Percentiles rank a stretch among this genome's conserved stretches.
These are phyloP conservation scores for Sprattus sprattus DNA, from an alignment of 2,113 vertebrate species.

Conservation along the genomic window DNA sequence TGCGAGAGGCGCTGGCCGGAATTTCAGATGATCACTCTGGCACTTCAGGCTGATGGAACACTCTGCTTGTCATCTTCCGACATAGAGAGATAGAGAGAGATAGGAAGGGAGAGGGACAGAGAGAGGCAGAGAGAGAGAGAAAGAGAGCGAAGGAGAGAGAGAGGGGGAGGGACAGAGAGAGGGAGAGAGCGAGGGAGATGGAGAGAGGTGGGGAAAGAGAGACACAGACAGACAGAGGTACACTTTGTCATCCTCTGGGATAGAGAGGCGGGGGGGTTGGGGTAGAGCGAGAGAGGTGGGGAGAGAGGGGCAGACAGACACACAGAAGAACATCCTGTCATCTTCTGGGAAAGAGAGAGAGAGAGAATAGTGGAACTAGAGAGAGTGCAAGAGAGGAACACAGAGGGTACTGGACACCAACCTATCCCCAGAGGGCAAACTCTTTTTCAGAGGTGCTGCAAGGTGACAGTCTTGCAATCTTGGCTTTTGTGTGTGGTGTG, in stretches of 20 bases:
- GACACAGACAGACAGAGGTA: too few relatives aligned
- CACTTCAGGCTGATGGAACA: conserved; percentile 34
- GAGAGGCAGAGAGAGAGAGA: not conserved
- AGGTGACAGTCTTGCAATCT: too few relatives aligned
- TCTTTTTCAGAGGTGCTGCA: too few relatives aligned
- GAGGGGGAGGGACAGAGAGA: not conserved
- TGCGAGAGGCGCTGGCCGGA: conserved; percentile 40
- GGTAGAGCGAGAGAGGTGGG: not conserved
- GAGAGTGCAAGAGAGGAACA: conserved; percentile 5
- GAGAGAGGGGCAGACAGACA: not conserved
- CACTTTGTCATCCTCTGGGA: conserved; percentile 24
- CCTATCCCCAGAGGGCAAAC: not conserved
- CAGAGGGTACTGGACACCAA: not conserved
- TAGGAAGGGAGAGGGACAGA: conserved; percentile 17
- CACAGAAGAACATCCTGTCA: conserved; percentile 8
- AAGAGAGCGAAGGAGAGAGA: conserved; percentile 9
- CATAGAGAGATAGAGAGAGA: not conserved
- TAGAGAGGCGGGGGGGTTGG: conserved; percentile 11
- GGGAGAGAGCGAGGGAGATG: conserved; percentile 36
- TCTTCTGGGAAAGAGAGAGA: conserved; percentile 21
- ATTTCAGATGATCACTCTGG: conserved; percentile 53
- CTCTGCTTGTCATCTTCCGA: conserved; percentile 31
- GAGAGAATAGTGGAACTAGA: not conserved
- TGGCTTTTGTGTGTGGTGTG: too few relatives aligned
- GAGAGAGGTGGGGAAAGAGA: conserved; percentile 22